These are phyloP conservation scores for Acleris laterana DNA, from an alignment of 2,888 invertebrate species.

Conservation along the genomic window DNA sequence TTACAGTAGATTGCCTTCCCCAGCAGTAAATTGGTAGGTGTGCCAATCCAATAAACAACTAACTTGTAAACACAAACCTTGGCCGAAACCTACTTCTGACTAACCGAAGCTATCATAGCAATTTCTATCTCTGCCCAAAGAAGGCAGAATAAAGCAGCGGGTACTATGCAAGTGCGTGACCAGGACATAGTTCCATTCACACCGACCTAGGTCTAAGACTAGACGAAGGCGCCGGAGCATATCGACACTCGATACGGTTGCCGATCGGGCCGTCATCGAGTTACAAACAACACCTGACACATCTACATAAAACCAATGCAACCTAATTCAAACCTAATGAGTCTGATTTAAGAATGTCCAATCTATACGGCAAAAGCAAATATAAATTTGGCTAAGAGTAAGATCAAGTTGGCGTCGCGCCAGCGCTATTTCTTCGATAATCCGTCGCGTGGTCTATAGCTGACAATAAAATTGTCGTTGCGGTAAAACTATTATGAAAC, in stretches of 20 bases:
- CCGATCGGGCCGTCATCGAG: conserved; percentile 62
- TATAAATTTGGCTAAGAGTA: conserved; percentile 40
- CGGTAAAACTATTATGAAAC: conserved; percentile 35
- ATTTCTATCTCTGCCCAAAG: conserved; percentile 24
- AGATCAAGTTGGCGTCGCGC: conserved; percentile 55
- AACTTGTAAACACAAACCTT: conserved; percentile 18
- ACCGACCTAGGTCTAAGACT: conserved; percentile 40
- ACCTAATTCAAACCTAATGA: conserved; percentile 42
- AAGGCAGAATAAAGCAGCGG: conserved; percentile 24
- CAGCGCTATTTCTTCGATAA: conserved; percentile 54
- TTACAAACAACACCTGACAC: conserved; percentile 52
- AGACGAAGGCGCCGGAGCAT: conserved; percentile 56
- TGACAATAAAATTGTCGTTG: conserved; percentile 48
- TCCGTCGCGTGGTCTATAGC: conserved; percentile 52
- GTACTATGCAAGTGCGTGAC: conserved; percentile 48
- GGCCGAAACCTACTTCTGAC: conserved; percentile 11
- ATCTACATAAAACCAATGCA: conserved; percentile 17
- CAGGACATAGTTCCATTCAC: conserved; percentile 67
- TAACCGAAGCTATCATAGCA: conserved; percentile 18
- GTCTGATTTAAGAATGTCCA: conserved; percentile 30
- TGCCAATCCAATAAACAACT: conserved; percentile 29
- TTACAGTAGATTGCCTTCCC: conserved; percentile 6
- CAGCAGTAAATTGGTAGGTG: conserved; percentile 24
- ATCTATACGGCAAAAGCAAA: conserved; percentile 18
- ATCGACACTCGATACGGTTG: conserved; percentile 71